Percentiles rank a stretch among this genome's conserved stretches.
These are phyloP conservation scores for Passerculus sandwichensis DNA, from an alignment of 2,797 vertebrate species.

Conservation along the genomic window DNA sequence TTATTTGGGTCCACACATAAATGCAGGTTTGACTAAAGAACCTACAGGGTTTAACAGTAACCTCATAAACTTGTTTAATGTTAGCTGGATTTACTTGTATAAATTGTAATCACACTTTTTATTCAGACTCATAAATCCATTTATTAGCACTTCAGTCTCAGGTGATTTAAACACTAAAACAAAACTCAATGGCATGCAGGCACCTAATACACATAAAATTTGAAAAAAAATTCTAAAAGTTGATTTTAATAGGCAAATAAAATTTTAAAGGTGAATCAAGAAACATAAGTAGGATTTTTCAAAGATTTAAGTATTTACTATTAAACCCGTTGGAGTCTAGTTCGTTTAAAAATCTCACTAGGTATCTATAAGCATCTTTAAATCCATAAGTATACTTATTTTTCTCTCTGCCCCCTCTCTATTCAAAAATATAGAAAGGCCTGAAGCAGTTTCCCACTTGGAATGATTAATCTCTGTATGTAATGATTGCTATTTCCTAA, in stretches of 20 bases:
- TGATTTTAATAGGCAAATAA: background rate
- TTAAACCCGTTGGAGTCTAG: fast-evolving
- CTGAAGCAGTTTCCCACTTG: background rate
- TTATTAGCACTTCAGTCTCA: background rate
- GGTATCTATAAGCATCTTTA: background rate
- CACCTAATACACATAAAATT: background rate
- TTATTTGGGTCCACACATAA: background rate
- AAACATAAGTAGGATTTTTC: background rate
- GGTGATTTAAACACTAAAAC: background rate
- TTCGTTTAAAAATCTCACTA: background rate
- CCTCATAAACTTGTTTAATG: fast-evolving
- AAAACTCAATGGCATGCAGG: background rate
- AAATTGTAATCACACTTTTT: background rate
- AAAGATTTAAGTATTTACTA: background rate
- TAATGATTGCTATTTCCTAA: background rate
- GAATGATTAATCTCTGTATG: background rate
- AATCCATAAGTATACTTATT: background rate
- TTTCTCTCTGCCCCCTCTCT: background rate
- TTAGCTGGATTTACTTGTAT: background rate
- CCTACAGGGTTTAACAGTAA: background rate
- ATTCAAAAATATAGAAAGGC: background rate
- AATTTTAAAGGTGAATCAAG: background rate
- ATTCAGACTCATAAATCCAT: background rate
- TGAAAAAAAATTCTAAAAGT: background rate
- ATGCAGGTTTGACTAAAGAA: background rate